Evolutionary conservation across 2,888 invertebrate species (phyloP).

Genomic region (Linnaemya vulpina): DNA sequence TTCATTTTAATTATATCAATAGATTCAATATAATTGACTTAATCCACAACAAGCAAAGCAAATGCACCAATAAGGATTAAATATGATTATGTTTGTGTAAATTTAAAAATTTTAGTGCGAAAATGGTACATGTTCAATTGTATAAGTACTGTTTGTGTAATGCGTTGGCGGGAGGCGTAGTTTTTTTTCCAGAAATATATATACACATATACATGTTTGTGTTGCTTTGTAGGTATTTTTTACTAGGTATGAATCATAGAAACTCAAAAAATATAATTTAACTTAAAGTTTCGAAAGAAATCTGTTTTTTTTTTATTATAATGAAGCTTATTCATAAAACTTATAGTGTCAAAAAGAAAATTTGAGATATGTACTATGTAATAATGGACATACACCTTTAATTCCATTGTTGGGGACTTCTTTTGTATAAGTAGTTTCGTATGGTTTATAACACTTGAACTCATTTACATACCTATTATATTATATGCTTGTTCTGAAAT

Average conservation of each 20-base stretch:
- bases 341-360: constrained; percentile 29
- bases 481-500: no score
- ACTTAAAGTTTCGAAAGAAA: background rate
- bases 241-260: constrained; percentile 11
- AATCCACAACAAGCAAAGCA: no score
- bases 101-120: constrained; percentile 18
- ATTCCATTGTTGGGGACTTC: constrained; percentile 20
- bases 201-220: no score
- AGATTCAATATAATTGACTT: background rate
- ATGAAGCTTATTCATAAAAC: constrained; percentile 33
- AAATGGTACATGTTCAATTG: background rate
- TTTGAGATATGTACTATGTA: constrained; percentile 14
- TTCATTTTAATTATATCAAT: constrained; percentile 26
- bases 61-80: no score
- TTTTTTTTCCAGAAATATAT: no score
- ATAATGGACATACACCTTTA: constrained; percentile 6
- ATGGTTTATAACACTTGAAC: constrained; percentile 52
- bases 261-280: background rate
- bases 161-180: constrained; percentile 33
- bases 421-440: constrained; percentile 20
- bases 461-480: no score
- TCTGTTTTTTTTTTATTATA: background rate
- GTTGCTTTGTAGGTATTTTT: no score
- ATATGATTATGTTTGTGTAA: constrained; percentile 7
- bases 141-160: background rate